Evolutionary conservation across 2,888 invertebrate genomes (phyloP), one percentile per base, ranked within the genome.

Genomic region (Panopea generosa): DNA sequence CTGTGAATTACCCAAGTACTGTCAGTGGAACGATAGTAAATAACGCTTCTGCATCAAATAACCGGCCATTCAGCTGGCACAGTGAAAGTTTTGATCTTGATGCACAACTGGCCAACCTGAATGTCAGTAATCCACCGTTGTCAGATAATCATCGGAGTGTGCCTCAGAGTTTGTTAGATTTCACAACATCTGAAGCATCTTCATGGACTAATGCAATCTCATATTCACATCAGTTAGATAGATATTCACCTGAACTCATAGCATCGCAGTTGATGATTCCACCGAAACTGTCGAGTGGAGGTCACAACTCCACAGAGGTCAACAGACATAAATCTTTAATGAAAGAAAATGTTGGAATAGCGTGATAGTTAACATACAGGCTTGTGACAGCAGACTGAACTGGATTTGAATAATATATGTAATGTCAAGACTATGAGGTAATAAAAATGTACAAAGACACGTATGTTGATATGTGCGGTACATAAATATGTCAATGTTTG

Each of bases 1-100:
- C 90, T 4, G 73, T 80, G 16, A 85, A 87, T 72, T 87, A 88
- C 50, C 87, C 89, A 6, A 84, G 82, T 55, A 75, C 77, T 40
- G 68, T 78, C 1, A 79, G 74, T 40, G 84, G 85, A n/a, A 86
- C 87, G 0, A 79, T 85, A 77, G 68, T 84, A 47, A 33, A 11
- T 33, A 56, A 57, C 45, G 53, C 66, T 24, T 81, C 85, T 9
- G 69, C 84, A 20, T 84, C 82, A 14, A 69, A 82, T 2, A 82
- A 76, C 45, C 81, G 91, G 6, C 91, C 90, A 0, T 86, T 89
- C 69, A 90, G 90, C 65, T 91, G 91, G 91, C 90, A 91, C 73
- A 87, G 88, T 75, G 90, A 90, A 74, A 87, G 85, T 59, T 90
- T 90, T 77, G 89, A 89, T 65, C 75, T 90, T 22, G 90, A 91